phyloP scores from a whole-genome alignment of 35 echinoderm and acorn worm genomes.

The Lytechinus variegatus region DNA sequence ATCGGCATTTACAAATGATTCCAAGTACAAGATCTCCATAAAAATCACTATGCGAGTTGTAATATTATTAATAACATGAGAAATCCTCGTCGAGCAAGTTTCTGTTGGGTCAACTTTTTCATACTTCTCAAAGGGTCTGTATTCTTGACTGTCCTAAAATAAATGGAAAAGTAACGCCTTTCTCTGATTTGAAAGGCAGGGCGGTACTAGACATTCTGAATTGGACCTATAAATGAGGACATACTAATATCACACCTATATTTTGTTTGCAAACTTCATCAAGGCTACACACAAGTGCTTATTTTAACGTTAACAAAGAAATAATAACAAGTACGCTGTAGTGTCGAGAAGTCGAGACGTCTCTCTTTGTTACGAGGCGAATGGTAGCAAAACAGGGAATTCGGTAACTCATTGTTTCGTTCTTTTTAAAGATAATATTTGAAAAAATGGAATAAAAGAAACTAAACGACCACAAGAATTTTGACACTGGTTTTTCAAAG shows the following conservation, averaged over 20 bases:
- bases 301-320: not conserved
- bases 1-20: too few relatives aligned
- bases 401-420: not conserved
- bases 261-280: not conserved
- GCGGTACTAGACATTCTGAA: not conserved
- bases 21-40: too few relatives aligned
- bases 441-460: not conserved
- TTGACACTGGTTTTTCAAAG: not conserved
- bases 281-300: not conserved
- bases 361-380: not conserved
- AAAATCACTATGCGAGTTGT: too few relatives aligned
- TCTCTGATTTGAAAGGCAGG: not conserved
- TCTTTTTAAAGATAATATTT: not conserved
- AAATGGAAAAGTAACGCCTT: not conserved
- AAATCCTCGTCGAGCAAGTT: too few relatives aligned
- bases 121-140: too few relatives aligned
- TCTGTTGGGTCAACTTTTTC: too few relatives aligned
- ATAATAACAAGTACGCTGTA: not conserved
- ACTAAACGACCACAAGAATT: not conserved
- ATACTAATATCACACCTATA: not conserved
- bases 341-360: not conserved
- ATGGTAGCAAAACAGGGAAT: not conserved
- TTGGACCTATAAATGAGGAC: not conserved
- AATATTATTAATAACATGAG: too few relatives aligned
- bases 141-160: too few relatives aligned